phyloP scores from a whole-genome alignment of 1,140 invertebrate species.

The Caenorhabditis latens region DNA sequence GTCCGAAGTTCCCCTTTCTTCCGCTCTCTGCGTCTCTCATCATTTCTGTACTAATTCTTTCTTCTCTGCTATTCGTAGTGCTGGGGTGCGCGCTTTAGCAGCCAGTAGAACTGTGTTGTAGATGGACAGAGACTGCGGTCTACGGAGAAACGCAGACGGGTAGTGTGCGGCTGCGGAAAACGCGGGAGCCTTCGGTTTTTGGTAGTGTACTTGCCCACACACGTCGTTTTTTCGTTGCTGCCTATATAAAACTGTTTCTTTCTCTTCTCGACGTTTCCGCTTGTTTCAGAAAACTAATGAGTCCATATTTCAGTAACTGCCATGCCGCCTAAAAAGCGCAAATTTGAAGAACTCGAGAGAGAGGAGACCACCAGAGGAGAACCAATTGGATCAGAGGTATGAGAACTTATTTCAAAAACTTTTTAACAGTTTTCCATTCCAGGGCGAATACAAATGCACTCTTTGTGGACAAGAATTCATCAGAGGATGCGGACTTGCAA shows the following conservation, averaged over 20 bases:
- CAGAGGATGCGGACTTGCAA: conserved; percentile 2
- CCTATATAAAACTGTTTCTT: neutral
- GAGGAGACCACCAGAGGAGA: too few relatives aligned
- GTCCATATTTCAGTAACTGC: neutral
- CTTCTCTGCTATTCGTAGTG: neutral
- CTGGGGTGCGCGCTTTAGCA: conserved; percentile 3
- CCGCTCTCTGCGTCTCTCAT: neutral
- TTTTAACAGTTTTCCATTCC: neutral
- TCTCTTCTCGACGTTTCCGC: neutral
- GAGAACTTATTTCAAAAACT: neutral
- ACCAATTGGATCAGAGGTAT: neutral
- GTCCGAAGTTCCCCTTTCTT: neutral
- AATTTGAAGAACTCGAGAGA: neutral
- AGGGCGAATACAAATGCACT: neutral
- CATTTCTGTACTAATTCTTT: neutral
- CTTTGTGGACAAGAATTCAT: neutral
- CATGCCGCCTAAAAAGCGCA: neutral
- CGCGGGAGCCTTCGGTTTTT: neutral
- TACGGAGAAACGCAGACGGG: neutral
- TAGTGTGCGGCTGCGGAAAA: neutral
- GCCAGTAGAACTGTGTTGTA: conserved; percentile 19
- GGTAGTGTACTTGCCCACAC: conserved; percentile 12
- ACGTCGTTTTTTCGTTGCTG: neutral
- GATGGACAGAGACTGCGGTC: neutral
- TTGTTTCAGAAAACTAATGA: neutral